phyloP scores from a whole-genome alignment of 1,140 invertebrate species.

The Philopotamus ludificatus region DNA sequence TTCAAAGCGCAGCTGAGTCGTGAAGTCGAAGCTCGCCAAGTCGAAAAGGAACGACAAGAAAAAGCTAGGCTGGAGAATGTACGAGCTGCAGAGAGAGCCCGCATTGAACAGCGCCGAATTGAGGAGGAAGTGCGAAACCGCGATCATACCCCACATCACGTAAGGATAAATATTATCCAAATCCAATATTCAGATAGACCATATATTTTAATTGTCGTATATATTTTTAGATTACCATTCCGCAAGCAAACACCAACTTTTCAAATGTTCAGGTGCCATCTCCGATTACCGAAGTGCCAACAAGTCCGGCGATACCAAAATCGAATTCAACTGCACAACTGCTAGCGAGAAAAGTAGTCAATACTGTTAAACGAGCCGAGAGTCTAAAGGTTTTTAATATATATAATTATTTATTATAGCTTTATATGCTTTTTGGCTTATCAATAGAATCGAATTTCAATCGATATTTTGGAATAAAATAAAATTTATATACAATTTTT shows the following conservation, averaged over 20 bases:
- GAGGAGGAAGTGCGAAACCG: constrained; percentile 33
- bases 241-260: background rate
- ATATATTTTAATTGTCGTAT: background rate
- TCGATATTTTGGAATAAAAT: no score
- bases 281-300: background rate
- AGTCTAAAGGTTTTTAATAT: constrained; percentile 79
- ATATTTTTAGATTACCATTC: background rate
- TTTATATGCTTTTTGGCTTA: constrained; percentile 3
- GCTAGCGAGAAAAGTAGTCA: constrained; percentile 52
- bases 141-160: constrained; percentile 3
- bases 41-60: constrained; percentile 48
- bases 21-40: constrained; percentile 47
- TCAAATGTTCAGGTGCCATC: background rate
- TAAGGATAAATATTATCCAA: background rate
- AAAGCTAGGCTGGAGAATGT: constrained; percentile 47
- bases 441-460: no score
- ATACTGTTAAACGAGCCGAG: constrained; percentile 77
- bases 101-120: constrained; percentile 48
- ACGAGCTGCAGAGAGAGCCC: constrained; percentile 48
- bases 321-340: constrained; percentile 65
- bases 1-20: constrained; percentile 48
- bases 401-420: constrained; percentile 6
- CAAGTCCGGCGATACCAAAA: constrained; percentile 45
- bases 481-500: no score
- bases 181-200: background rate